phyloP scores from a whole-genome alignment of 2,113 vertebrate genomes.

The Amphiprion percula region DNA sequence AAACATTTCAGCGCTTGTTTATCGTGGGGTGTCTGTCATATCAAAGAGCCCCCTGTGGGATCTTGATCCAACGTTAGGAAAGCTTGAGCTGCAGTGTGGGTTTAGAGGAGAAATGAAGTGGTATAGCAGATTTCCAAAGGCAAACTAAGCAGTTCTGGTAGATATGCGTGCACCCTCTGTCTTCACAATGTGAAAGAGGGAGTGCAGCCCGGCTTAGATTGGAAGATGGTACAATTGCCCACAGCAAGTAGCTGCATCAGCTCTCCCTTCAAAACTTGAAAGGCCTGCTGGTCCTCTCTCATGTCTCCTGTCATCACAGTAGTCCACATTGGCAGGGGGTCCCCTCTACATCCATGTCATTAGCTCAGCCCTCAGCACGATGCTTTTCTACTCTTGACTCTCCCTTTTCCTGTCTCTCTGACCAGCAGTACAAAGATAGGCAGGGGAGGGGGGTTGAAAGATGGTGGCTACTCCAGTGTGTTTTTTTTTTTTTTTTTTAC shows the following conservation, averaged over 20 bases:
- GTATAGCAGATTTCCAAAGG: slow-evolving; percentile 49
- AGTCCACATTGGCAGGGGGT: slow-evolving; percentile 67
- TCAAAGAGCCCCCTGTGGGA: slow-evolving; percentile 34
- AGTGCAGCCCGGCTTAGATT: slow-evolving; percentile 42
- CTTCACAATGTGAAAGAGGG: slow-evolving; percentile 42
- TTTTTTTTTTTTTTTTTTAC: slow-evolving; percentile 3
- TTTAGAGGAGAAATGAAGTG: slow-evolving; percentile 48
- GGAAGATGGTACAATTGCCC: slow-evolving; percentile 60
- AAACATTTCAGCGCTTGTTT: slow-evolving; percentile 41
- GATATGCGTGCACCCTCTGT: slow-evolving; percentile 33
- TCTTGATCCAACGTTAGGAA: slow-evolving; percentile 50
- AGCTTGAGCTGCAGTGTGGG: slow-evolving; percentile 22
- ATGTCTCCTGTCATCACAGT: slow-evolving; percentile 76
- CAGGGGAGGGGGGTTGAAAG: neutral
- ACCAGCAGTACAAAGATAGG: slow-evolving; percentile 28
- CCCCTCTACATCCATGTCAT: slow-evolving; percentile 75
- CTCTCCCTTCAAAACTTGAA: slow-evolving; percentile 67
- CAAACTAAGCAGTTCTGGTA: slow-evolving; percentile 44
- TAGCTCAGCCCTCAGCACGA: slow-evolving; percentile 71
- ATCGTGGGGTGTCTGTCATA: slow-evolving; percentile 15
- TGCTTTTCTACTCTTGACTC: slow-evolving; percentile 52
- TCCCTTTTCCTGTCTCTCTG: slow-evolving; percentile 45
- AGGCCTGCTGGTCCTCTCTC: slow-evolving; percentile 74
- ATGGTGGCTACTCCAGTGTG: slow-evolving; percentile 1
- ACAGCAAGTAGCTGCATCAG: slow-evolving; percentile 67